Evolutionary conservation across 2,888 invertebrate species (phyloP).

Genomic region (Spodoptera picta): DNA sequence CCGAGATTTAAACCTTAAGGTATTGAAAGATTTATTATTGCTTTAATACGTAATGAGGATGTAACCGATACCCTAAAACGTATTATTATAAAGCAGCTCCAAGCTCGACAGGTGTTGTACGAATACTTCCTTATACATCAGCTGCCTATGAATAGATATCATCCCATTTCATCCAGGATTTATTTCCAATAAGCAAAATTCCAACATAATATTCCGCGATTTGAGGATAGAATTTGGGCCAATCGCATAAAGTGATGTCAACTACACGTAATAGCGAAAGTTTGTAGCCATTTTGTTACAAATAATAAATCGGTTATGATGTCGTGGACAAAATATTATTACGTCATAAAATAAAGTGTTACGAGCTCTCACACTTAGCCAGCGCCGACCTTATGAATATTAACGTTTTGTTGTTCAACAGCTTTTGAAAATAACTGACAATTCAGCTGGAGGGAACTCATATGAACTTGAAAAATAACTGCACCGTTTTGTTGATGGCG

Average conservation of each 20-base stretch:
- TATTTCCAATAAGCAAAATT: conserved; percentile 81
- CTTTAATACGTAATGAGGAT: too few relatives aligned
- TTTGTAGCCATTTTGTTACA: conserved; percentile 65
- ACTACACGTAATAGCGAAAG: conserved; percentile 61
- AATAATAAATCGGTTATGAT: conserved; percentile 68
- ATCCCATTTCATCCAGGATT: conserved; percentile 81
- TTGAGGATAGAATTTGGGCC: conserved; percentile 70
- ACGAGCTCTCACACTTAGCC: conserved; percentile 59
- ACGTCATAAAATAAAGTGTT: conserved; percentile 66
- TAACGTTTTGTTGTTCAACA: conserved; percentile 56
- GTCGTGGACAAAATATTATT: conserved; percentile 64
- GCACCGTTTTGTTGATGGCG: conserved; percentile 36
- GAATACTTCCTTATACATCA: conserved; percentile 42
- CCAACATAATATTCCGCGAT: conserved; percentile 72
- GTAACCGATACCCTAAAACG: too few relatives aligned
- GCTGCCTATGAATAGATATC: conserved; percentile 69
- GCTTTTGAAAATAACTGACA: conserved; percentile 56
- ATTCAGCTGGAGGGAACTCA: conserved; percentile 29
- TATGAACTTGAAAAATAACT: conserved; percentile 49
- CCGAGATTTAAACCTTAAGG: too few relatives aligned
- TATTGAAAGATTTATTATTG: too few relatives aligned
- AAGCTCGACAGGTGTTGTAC: conserved; percentile 21
- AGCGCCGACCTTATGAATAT: conserved; percentile 60
- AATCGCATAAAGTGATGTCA: conserved; percentile 64
- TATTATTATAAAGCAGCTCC: too few relatives aligned